phyloP scores from a whole-genome alignment of 2,113 vertebrate genomes.

The Notarius lentiginosus region DNA sequence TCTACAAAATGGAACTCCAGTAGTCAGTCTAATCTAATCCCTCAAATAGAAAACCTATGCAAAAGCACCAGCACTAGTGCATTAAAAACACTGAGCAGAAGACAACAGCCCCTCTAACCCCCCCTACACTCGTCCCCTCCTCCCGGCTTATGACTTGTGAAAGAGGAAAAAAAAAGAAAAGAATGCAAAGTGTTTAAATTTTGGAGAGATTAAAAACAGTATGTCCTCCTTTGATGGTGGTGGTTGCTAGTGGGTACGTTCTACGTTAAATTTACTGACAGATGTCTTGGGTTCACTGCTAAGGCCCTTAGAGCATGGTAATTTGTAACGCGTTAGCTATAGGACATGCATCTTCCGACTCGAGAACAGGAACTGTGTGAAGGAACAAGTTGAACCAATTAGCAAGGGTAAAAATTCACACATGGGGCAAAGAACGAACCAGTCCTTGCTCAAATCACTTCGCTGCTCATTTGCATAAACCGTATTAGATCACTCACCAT shows the following conservation, averaged over 20 bases:
- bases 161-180: neutral
- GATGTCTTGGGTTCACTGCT: neutral
- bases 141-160: no score
- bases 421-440: neutral
- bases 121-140: no score
- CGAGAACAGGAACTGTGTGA: neutral
- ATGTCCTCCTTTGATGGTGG: neutral
- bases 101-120: neutral
- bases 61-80: constrained; percentile 30
- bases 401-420: neutral
- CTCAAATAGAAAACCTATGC: neutral
- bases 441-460: neutral
- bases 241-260: neutral
- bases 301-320: neutral
- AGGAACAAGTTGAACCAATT: neutral
- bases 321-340: neutral
- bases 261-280: neutral
- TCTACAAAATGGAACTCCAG: constrained; percentile 44
- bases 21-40: constrained; percentile 29
- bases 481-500: neutral
- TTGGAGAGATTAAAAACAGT: neutral
- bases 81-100: constrained; percentile 14
- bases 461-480: neutral
- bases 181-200: neutral
- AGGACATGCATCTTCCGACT: neutral